Evolutionary conservation across 2,113 vertebrate species (phyloP), one percentile per base, ranked within the genome.

Genomic region (Numida meleagris): DNA sequence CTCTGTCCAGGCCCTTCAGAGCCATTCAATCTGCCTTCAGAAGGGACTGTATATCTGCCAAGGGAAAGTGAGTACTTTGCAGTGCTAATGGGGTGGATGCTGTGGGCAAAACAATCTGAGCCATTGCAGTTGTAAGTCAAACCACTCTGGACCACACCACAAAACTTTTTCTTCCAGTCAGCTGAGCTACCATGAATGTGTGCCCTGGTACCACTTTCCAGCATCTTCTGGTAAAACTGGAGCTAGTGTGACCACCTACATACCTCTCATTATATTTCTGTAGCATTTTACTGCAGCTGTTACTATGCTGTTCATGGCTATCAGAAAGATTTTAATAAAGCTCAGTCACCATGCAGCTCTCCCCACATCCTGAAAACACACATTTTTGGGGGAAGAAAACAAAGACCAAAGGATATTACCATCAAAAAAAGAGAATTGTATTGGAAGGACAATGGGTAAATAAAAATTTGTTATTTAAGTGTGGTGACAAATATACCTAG

Each of bases 281-380:
- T 40, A 25, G 14, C 65, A 50, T 79, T 70, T 53, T 68, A 45
- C 5, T 16, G 59, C 11, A 72, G 5, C 13, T 75, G 20, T 61
- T 83, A n/a, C 48, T 55, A 34, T 27, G 40, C 31, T 10, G 1
- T 72, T 83, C 27, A 23, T 65, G 48, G 7, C 9, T 75, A 75
- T 73, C 27, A 76, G n/a, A 79, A 82, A 53, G 4, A 58, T 76
- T 78, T 78, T 81, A 65, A 65, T 61, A 48, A 81, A 65, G 78
- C 67, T 36, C 17, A 40, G 59, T 90, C n/a, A 58, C 18, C 10
- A 34, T 73, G 16, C 27, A 59, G 29, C 5, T 83, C 43, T 88
- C 10, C 9, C 4, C 3, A 61, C 10, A 10, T 73, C 21, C n/a
- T 53, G 36, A 87, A 78, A 89, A 59, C 9, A 65, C 14, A 21